Percentiles rank a stretch among this genome's conserved stretches.
phyloP scores from a whole-genome alignment of 2,888 invertebrate species.

The Salpingus planirostris region DNA sequence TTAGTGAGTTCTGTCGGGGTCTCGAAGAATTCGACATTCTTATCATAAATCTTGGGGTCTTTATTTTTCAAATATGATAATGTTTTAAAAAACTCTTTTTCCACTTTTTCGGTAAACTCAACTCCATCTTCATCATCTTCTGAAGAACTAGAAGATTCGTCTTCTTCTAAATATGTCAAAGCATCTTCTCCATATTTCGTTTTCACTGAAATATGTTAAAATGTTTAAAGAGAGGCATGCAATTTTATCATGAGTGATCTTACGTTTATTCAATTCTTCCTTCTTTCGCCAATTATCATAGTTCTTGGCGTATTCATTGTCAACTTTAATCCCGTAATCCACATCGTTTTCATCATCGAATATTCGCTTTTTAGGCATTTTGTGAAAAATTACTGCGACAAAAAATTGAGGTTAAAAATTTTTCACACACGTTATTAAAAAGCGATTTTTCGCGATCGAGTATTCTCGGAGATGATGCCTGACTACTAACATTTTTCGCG shows the following conservation, averaged over 20 bases:
- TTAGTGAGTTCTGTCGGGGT: conserved; percentile 4
- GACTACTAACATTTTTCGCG: too few species aligned
- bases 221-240: conserved; percentile 1
- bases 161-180: conserved; percentile 26
- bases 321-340: conserved; percentile 55
- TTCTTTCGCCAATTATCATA: conserved; percentile 79
- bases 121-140: conserved; percentile 57
- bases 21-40: conserved; percentile 60
- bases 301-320: conserved; percentile 72
- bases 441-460: too few species aligned
- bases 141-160: conserved; percentile 42
- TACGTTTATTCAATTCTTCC: conserved; percentile 77
- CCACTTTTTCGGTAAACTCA: conserved; percentile 57
- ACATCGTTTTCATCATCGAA: conserved; percentile 47
- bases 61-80: conserved; percentile 77
- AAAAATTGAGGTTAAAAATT: too few species aligned
- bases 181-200: conserved; percentile 60
- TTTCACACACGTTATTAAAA: too few species aligned
- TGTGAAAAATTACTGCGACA: too few species aligned
- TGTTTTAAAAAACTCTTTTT: conserved; percentile 82
- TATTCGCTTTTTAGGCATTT: too few species aligned
- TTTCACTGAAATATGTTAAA: conserved; percentile 51
- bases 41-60: conserved; percentile 83
- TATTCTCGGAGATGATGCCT: too few species aligned
- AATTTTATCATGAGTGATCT: conserved; percentile 24